Base-by-base conservation (phyloP, 92 coral and sea anemone species). In the Heteractis magnifica region DNA sequence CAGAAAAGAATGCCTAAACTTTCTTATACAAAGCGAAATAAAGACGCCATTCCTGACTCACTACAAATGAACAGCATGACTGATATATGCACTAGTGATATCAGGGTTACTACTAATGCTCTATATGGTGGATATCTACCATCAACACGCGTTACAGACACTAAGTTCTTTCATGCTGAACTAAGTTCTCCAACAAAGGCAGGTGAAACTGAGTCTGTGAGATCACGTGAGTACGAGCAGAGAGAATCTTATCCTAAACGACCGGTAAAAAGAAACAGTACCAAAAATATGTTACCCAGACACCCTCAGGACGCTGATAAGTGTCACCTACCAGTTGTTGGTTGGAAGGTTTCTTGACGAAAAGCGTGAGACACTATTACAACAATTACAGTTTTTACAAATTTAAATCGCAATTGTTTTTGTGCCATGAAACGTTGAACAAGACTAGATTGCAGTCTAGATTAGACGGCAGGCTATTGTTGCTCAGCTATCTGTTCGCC, bases 11-110 rank as follows among this genome's bases (percentile, higher is more conserved):
- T 86, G 49, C 97, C 97, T 49, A 93, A 80, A 85, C 87, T 93
- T 49, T 83, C 89, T 44, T 93, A 93, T 50, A 93, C 97, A 15
- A 86, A 91, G 65, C 71, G 97, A 34, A 77, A 87, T 9, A 78
- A 60, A 49, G 85, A 83, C 10, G 44, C 68, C 4, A 70, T 81
- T 14, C 59, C 81, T n/a, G 68, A 77, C 20, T 82, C 82, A 70
- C 59, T 81, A 86, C 10, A 6, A 12, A 79, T 87, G 82, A 85
- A 84, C 15, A 87, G 77, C 10, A 62, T 62, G 70, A 62, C 70
- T 4, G 65, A 81, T 13, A n/a, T 51, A 6, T 71, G 4, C 44
- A 15, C 7, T 9, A 19, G 49, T 65, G 86, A 74, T 49, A 50
- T 48, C 20, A 48, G 72, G 65, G 19, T 79, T 7, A 79, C 79